Evolutionary conservation across 2,797 vertebrate genomes (phyloP).

Genomic region (Apogon talboti): DNA sequence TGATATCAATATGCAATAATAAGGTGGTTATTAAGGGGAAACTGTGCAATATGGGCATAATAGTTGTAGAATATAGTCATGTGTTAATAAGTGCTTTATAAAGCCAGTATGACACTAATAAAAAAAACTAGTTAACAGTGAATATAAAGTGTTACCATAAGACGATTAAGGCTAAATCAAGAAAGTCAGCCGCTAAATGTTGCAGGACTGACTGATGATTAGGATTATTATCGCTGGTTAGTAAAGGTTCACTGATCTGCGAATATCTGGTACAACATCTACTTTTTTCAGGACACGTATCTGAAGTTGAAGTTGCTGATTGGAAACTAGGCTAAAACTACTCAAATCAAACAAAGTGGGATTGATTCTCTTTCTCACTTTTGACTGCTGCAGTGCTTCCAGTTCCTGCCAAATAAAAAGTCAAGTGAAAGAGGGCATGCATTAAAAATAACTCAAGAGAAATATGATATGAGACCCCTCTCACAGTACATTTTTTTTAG

Average conservation of each 20-base stretch:
- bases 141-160: no score
- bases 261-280: constrained; percentile 43
- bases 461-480: constrained; percentile 19
- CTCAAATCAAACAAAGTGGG: constrained; percentile 61
- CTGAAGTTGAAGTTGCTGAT: constrained; percentile 31
- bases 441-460: constrained; percentile 57
- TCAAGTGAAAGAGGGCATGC: constrained; percentile 61
- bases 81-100: no score
- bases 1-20: no score
- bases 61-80: no score
- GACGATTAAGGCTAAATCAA: no score
- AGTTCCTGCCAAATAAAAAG: constrained; percentile 72
- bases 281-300: constrained; percentile 22
- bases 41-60: no score
- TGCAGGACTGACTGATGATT: no score
- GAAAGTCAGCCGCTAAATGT: no score
- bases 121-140: no score
- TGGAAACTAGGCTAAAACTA: constrained; percentile 52
- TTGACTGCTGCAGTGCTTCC: constrained; percentile 56
- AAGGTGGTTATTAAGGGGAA: no score
- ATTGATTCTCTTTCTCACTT: constrained; percentile 75
- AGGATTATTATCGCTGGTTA: not conserved
- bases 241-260: constrained; percentile 29
- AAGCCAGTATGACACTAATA: no score
- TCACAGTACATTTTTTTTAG: not conserved